Conservation (phyloP, 2,113 vertebrate genomes). For the Sceloporus tristichus region DNA sequence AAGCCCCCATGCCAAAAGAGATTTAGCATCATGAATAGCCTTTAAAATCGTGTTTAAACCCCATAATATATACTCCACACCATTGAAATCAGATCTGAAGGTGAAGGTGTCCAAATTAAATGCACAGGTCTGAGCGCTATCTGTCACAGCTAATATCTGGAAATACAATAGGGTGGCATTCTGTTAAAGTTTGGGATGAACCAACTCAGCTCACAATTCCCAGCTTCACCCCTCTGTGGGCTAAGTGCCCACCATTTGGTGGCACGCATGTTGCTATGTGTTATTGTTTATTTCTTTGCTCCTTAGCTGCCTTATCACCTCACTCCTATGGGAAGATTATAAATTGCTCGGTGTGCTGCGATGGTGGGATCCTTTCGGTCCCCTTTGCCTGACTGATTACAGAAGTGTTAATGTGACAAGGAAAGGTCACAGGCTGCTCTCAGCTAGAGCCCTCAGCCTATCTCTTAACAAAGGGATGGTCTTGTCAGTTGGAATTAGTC, state of each 20-base stretch:
- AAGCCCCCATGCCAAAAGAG: too few species aligned
- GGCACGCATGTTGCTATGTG: background rate
- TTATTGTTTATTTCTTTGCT: background rate
- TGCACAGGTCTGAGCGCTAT: background rate
- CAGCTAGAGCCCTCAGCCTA: conserved; percentile 46
- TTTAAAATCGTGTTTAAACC: too few species aligned
- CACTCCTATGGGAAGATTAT: conserved; percentile 35
- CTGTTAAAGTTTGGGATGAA: too few species aligned
- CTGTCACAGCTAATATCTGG: background rate
- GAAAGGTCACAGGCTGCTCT: conserved; percentile 61
- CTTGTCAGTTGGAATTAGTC: conserved; percentile 58
- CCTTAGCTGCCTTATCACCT: conserved; percentile 7
- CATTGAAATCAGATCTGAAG: too few species aligned
- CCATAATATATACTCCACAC: too few species aligned
- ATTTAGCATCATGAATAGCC: too few species aligned
- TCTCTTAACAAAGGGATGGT: conserved; percentile 49
- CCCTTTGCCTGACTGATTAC: background rate
- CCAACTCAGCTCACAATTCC: background rate
- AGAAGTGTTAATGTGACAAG: conserved; percentile 48
- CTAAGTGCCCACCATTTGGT: background rate
- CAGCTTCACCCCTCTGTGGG: background rate
- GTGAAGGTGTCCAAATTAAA: too few species aligned
- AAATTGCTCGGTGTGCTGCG: background rate
- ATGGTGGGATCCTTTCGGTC: background rate
- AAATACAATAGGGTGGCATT: too few species aligned